Percentiles rank a stretch among this genome's conserved stretches.
phyloP scores from a whole-genome alignment of 1,140 invertebrate species.

The Drosophila ohnishii region DNA sequence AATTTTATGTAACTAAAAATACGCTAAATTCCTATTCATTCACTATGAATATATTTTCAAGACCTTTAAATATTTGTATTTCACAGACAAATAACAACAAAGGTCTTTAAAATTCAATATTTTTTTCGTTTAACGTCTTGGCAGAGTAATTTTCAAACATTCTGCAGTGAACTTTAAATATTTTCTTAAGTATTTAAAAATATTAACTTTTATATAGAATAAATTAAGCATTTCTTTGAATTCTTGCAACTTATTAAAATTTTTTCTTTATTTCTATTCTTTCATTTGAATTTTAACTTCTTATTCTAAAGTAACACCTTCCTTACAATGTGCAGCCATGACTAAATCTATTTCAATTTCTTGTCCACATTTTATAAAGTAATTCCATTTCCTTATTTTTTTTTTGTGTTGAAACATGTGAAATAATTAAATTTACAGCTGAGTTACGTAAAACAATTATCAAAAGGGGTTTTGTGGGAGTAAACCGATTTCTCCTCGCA shows the following conservation, averaged over 20 bases:
- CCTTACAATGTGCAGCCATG: neutral
- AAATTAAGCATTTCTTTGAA: no score
- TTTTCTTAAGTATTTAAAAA: no score
- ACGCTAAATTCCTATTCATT: neutral
- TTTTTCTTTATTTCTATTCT: neutral
- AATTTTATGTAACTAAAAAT: no score
- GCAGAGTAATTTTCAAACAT: neutral
- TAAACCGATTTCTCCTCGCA: neutral
- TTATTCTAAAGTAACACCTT: neutral
- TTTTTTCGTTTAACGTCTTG: no score
- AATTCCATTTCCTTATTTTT: neutral
- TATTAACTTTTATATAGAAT: no score
- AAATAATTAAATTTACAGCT: constrained; percentile 8
- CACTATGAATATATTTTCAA: neutral
- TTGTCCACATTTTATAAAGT: neutral
- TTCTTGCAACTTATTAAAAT: neutral
- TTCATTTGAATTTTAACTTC: neutral
- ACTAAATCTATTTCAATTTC: neutral
- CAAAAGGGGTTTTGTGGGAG: constrained; percentile 3
- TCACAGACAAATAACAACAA: neutral
- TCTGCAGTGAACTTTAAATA: no score
- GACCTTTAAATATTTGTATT: neutral
- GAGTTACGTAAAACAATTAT: neutral
- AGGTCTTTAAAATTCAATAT: no score
- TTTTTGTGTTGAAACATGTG: neutral